These are phyloP conservation scores for Poeciliopsis prolifica DNA, from an alignment of 2,113 vertebrate species.

Conservation along the genomic window DNA sequence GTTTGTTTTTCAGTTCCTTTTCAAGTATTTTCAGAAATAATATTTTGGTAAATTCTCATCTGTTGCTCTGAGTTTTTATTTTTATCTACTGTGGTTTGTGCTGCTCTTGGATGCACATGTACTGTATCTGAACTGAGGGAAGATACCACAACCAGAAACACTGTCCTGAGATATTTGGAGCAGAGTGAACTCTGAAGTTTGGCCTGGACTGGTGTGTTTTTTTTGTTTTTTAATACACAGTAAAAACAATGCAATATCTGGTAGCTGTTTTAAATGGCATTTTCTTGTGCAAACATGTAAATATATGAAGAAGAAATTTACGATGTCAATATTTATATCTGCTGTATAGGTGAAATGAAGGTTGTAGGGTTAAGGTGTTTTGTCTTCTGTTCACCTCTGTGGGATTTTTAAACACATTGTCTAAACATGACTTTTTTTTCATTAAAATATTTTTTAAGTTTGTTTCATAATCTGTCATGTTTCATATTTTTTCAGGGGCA, in stretches of 20 bases:
- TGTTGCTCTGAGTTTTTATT: background rate
- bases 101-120: background rate
- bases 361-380: background rate
- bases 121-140: background rate
- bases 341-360: slow-evolving; percentile 1
- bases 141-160: background rate
- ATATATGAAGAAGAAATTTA: background rate
- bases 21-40: too few species aligned
- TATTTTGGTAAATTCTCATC: too few species aligned
- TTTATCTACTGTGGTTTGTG: background rate
- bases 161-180: background rate
- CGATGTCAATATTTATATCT: background rate
- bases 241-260: slow-evolving; percentile 46
- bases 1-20: too few species aligned
- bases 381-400: too few species aligned
- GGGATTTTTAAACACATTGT: slow-evolving; percentile 10
- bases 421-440: slow-evolving; percentile 13
- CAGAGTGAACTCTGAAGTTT: background rate
- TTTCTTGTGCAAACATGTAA: background rate
- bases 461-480: background rate
- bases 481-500: too few species aligned
- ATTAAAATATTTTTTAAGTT: slow-evolving; percentile 24
- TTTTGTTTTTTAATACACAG: background rate
- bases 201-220: slow-evolving; percentile 6
- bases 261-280: background rate